Conservation (phyloP, 2,888 invertebrate genomes). For the Heteropelma amictum region DNA sequence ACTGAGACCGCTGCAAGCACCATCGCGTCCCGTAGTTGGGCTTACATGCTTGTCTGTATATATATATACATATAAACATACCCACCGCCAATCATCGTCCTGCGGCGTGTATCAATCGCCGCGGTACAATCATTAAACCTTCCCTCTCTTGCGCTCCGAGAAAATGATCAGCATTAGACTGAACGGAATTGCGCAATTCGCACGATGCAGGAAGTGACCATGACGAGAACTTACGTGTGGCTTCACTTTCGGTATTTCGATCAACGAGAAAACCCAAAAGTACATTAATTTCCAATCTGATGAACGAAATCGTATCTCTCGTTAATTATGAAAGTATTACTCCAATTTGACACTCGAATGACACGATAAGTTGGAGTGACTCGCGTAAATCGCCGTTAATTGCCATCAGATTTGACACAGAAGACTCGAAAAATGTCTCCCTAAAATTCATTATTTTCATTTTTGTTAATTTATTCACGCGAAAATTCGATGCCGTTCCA, state of each 20-base stretch:
- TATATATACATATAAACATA: constrained; percentile 25
- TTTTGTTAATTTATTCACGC: too few relatives aligned
- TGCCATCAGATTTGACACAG: too few relatives aligned
- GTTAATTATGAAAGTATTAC: too few relatives aligned
- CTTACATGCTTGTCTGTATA: too few relatives aligned
- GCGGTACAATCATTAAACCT: constrained; percentile 71
- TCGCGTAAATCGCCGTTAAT: too few relatives aligned
- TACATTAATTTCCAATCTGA: neutral
- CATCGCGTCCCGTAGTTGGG: constrained; percentile 64
- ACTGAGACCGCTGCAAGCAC: constrained; percentile 69
- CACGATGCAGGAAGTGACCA: constrained; percentile 48
- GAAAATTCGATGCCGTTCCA: too few relatives aligned
- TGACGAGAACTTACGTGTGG: constrained; percentile 36
- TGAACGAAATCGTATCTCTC: too few relatives aligned
- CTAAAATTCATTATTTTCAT: too few relatives aligned
- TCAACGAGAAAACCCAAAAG: neutral
- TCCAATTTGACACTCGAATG: too few relatives aligned
- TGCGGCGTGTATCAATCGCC: constrained; percentile 74
- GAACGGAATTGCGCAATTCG: constrained; percentile 46
- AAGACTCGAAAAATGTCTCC: too few relatives aligned
- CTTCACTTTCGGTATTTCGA: neutral
- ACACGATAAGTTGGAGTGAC: too few relatives aligned
- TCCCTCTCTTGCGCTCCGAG: constrained; percentile 46
- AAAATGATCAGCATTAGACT: constrained; percentile 66
- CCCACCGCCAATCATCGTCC: constrained; percentile 60